Percentiles rank a stretch among this genome's conserved stretches.
phyloP scores from a whole-genome alignment of 1,140 invertebrate genomes.

The Bombus confusus region DNA sequence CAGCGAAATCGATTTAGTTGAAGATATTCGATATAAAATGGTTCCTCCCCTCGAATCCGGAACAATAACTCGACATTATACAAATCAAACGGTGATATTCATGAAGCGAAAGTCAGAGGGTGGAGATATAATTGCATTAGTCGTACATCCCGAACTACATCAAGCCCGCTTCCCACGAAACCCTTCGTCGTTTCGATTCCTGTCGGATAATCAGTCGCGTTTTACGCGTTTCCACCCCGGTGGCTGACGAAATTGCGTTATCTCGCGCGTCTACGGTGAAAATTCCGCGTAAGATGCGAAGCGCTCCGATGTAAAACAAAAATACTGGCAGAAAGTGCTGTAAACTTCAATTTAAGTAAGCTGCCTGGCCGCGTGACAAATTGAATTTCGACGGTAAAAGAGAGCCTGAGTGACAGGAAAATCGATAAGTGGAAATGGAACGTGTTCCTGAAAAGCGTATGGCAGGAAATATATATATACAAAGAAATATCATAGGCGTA shows the following conservation, averaged over 20 bases:
- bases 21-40: constrained; percentile 54
- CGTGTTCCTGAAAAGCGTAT: not conserved
- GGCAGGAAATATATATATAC: not conserved
- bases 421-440: constrained; percentile 11
- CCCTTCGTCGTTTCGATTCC: constrained; percentile 55
- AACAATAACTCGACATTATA: constrained; percentile 69
- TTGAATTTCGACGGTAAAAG: constrained; percentile 18
- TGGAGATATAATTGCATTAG: constrained; percentile 66
- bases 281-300: constrained; percentile 21
- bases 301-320: not conserved
- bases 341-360: constrained; percentile 21
- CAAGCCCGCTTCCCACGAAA: constrained; percentile 42
- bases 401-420: constrained; percentile 11
- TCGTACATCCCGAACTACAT: constrained; percentile 56
- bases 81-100: constrained; percentile 70
- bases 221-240: constrained; percentile 53
- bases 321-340: constrained; percentile 27
- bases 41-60: constrained; percentile 51
- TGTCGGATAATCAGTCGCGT: constrained; percentile 62
- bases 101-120: constrained; percentile 61
- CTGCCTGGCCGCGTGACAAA: constrained; percentile 10
- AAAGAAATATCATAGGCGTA: not conserved
- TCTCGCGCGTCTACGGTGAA: constrained; percentile 6
- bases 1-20: not conserved
- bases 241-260: constrained; percentile 36